Evolutionary conservation across 1,140 invertebrate species (phyloP).

Genomic region (Leptonema lineaticorne): DNA sequence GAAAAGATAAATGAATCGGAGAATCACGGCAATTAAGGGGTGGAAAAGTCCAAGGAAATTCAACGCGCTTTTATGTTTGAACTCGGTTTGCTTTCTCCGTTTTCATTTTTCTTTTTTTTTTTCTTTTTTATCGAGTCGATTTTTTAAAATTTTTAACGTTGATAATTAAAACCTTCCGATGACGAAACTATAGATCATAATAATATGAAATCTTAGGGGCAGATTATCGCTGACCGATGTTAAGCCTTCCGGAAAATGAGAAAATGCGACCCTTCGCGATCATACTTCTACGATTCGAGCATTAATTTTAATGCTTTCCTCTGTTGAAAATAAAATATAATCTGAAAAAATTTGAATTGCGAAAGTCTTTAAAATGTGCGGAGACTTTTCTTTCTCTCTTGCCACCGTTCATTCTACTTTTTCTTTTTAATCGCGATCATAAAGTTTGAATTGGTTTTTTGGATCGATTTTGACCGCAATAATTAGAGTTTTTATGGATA

Average conservation of each 20-base stretch:
- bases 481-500: no score
- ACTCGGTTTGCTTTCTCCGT: not conserved
- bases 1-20: constrained; percentile 17
- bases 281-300: not conserved
- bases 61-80: not conserved
- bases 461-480: no score
- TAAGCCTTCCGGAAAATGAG: not conserved
- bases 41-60: not conserved
- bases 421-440: no score
- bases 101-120: no score
- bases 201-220: not conserved
- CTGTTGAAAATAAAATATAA: no score
- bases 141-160: not conserved
- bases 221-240: constrained; percentile 1
- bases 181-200: constrained; percentile 15
- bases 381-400: no score
- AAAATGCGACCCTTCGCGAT: not conserved
- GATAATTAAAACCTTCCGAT: constrained; percentile 13
- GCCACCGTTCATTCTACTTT: no score
- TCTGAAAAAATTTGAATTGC: no score
- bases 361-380: no score
- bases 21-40: constrained; percentile 16
- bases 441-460: no score
- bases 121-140: no score
- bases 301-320: not conserved